Base-by-base conservation (phyloP, 2,888 invertebrate genomes). In the Ditylenchus weischeri region DNA sequence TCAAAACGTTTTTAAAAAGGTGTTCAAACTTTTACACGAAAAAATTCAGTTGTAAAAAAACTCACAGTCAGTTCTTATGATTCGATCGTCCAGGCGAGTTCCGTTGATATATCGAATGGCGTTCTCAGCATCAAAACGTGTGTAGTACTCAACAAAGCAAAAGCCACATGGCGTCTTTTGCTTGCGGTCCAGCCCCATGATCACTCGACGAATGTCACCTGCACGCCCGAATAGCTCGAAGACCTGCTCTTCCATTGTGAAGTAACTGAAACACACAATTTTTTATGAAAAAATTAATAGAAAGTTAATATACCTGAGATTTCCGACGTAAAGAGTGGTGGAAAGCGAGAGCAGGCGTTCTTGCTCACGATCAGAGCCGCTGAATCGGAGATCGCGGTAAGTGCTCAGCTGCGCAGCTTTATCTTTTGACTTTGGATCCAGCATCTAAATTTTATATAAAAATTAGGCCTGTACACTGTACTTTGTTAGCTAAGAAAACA, bases 131-230 rank as follows among this genome's bases (percentile, higher is more conserved):
- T 87, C 88, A 19, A 82, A 83, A 59, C 88, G 83, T 3, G 82
- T 81, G 78, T 87, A 87, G 81, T 87, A 86, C 87, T 99, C 98
- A 2, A 98, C 90, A 85, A 99, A 99, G 84, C 96, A 98, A 85
- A 99, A 98, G 1, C 98, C 98, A 86, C 98, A 98, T 0, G 98
- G 98, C 0, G 96, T 99, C 85, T 95, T 96, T 82, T 91, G 92
- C 84, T 91, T 92, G 83, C 95, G 92, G 84, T 99, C 96, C 74
- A 98, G 86, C 0, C 98, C 98, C 95, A 99, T 96, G 54, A 99
- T 88, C 57, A 98, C 91, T 68, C 87, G 81, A 70, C 93, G 89
- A 49, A 98, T 90, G 84, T 98, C 96, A 0, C 98, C 98, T 83
- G 93, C 93, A 85, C 91, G 89, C 38, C 91, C 90, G 85, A 98